phyloP scores from a whole-genome alignment of 2,797 vertebrate species.

The Oreonectes daqikongensis region DNA sequence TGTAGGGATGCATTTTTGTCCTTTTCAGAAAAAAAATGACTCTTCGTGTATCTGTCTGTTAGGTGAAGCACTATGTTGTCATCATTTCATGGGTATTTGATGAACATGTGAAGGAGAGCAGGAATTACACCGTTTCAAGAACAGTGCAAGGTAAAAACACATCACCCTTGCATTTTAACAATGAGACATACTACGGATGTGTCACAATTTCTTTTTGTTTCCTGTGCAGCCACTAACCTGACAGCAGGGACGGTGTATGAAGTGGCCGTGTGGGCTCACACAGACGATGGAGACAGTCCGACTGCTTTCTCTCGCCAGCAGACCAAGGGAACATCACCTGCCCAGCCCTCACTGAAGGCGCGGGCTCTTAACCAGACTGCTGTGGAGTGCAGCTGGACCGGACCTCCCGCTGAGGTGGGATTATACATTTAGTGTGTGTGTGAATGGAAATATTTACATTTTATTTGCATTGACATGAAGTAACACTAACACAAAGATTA shows the following conservation, averaged over 20 bases:
- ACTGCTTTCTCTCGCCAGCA: slow-evolving; percentile 82
- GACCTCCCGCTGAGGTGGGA: slow-evolving; percentile 78
- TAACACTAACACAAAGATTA: no score
- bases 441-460: not conserved
- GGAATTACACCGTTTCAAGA: slow-evolving; percentile 76
- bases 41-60: slow-evolving; percentile 11
- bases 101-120: slow-evolving; percentile 87
- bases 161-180: not conserved
- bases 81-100: slow-evolving; percentile 93
- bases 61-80: slow-evolving; percentile 87
- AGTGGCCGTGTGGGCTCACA: slow-evolving; percentile 92
- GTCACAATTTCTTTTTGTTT: not conserved
- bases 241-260: slow-evolving; percentile 91
- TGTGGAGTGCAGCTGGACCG: slow-evolving; percentile 92
- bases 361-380: slow-evolving; percentile 91
- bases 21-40: not conserved
- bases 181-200: not conserved
- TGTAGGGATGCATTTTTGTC: not conserved
- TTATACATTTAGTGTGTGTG: not conserved
- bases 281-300: slow-evolving; percentile 89
- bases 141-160: slow-evolving; percentile 79
- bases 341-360: slow-evolving; percentile 84
- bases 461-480: no score
- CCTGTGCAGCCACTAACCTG: slow-evolving; percentile 81
- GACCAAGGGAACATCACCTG: slow-evolving; percentile 82